phyloP scores from a whole-genome alignment of 1,140 invertebrate species.

The Paralvinella palmiformis region DNA sequence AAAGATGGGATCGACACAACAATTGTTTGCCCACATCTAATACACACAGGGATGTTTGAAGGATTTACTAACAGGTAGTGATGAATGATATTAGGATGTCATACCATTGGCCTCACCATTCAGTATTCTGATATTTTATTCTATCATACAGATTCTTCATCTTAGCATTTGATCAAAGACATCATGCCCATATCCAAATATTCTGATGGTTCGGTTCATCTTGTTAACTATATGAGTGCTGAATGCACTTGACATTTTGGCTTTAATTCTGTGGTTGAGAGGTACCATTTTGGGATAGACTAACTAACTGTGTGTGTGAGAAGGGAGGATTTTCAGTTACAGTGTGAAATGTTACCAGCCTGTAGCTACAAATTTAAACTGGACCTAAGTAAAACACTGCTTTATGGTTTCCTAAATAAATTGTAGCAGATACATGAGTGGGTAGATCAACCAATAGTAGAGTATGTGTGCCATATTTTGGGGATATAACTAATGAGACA shows the following conservation, averaged over 20 bases:
- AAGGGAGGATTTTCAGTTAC: too few relatives aligned
- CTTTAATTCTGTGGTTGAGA: not conserved
- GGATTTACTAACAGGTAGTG: conserved; percentile 73
- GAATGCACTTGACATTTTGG: not conserved
- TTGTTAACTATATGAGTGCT: not conserved
- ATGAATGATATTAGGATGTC: not conserved
- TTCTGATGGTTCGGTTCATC: not conserved
- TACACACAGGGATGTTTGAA: conserved; percentile 92
- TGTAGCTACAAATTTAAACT: too few relatives aligned
- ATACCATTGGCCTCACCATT: not conserved
- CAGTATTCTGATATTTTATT: not conserved
- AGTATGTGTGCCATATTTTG: not conserved
- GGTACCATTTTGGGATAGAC: not conserved
- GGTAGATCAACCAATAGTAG: not conserved
- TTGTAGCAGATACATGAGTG: not conserved
- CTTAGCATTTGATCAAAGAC: not conserved
- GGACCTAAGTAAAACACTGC: not conserved
- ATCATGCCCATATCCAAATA: not conserved
- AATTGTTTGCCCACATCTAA: conserved; percentile 88
- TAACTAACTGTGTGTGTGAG: not conserved
- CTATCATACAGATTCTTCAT: not conserved
- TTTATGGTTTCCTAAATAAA: not conserved
- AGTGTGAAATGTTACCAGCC: not conserved
- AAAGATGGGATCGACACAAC: conserved; percentile 72
- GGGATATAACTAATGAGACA: not conserved